phyloP scores from a whole-genome alignment of 2,888 invertebrate genomes.

The Griposia aprilina region DNA sequence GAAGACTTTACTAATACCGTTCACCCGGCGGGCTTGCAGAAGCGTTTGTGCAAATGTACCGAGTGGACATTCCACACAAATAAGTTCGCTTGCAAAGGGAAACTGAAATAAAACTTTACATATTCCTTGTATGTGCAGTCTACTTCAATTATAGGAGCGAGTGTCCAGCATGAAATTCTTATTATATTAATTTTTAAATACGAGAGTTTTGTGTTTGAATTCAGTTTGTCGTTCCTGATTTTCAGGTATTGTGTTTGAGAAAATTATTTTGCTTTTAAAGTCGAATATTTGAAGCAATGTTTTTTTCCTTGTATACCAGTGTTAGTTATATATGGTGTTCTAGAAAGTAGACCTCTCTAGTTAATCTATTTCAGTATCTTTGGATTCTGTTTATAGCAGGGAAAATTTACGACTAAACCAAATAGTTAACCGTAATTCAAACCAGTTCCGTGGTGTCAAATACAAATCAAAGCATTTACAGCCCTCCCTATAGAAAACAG shows the following conservation, averaged over 20 bases:
- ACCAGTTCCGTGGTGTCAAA: slow-evolving; percentile 14
- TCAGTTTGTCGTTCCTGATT: slow-evolving; percentile 24
- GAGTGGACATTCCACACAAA: slow-evolving; percentile 76
- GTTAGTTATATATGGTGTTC: not conserved
- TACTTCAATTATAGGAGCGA: slow-evolving; percentile 76
- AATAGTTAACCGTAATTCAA: slow-evolving; percentile 18
- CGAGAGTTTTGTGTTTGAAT: slow-evolving; percentile 44
- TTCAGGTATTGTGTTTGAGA: slow-evolving; percentile 24
- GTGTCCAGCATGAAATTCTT: slow-evolving; percentile 47
- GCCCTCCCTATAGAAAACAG: slow-evolving; percentile 9
- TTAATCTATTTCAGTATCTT: no score
- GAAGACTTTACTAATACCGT: slow-evolving; percentile 59
- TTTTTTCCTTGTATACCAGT: not conserved
- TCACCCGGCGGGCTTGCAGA: slow-evolving; percentile 55
- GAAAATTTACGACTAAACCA: not conserved
- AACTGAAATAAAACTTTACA: slow-evolving; percentile 78
- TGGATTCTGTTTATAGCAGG: not conserved
- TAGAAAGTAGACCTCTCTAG: not conserved
- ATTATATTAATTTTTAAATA: slow-evolving; percentile 75
- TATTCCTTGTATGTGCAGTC: slow-evolving; percentile 70
- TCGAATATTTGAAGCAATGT: not conserved
- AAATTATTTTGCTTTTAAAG: not conserved
- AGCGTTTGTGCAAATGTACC: slow-evolving; percentile 68
- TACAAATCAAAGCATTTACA: slow-evolving; percentile 28
- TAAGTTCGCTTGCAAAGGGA: slow-evolving; percentile 74